A percentile compares a stretch with the other conserved stretches of the same genome.
Conservation (phyloP, 2,888 invertebrate genomes). For the Spisula solida region DNA sequence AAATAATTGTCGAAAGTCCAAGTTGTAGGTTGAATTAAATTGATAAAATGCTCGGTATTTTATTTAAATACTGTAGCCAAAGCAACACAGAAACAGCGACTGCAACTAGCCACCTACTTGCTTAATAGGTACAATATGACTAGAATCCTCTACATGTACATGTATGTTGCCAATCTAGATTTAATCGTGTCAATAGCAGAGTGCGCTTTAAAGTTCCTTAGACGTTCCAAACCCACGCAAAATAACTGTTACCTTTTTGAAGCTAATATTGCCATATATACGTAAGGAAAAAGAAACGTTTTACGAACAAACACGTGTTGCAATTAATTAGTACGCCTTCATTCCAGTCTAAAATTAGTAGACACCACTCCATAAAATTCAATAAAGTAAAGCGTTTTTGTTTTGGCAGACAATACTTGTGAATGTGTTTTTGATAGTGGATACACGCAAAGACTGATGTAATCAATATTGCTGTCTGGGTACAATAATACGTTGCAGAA, state of each 20-base stretch:
- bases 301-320: not conserved
- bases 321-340: not conserved
- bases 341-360: not conserved
- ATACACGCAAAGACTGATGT: not conserved
- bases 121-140: too few species aligned
- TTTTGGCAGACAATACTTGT: not conserved
- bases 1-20: too few species aligned
- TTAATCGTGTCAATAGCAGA: too few species aligned
- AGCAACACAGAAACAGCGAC: too few species aligned
- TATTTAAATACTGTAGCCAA: too few species aligned
- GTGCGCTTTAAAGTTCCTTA: too few species aligned
- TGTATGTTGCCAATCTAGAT: too few species aligned
- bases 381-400: not conserved
- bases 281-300: not conserved
- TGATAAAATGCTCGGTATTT: too few species aligned
- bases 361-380: not conserved
- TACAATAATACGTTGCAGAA: not conserved
- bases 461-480: slow-evolving; percentile 10
- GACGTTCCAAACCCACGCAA: not conserved
- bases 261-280: not conserved
- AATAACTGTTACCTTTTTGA: not conserved
- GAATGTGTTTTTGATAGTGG: not conserved
- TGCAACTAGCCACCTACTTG: too few species aligned
- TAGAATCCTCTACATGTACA: too few species aligned
- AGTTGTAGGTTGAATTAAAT: too few species aligned